Evolutionary conservation across 2,888 invertebrate genomes (phyloP), one percentile per base, ranked within the genome.

Genomic region (Exephanes ischioxanthus): DNA sequence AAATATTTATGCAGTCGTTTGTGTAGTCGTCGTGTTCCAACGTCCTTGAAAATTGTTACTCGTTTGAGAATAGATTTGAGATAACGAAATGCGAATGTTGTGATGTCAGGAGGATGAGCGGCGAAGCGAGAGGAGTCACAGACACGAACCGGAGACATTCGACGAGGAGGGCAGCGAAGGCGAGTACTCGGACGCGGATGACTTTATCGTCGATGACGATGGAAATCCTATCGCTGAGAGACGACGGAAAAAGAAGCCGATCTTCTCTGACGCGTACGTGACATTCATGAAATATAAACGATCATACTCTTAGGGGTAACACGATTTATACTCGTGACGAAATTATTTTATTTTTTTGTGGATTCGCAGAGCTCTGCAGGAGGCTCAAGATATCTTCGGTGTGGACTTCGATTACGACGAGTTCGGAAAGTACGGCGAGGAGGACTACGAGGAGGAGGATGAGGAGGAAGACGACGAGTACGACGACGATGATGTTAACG

Each of bases 371-470:
- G 98, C 98, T 0, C 95, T 99, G 22, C 99, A 99, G 96, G 98
- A 99, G 94, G 99, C 99, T 77, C 99, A 99, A 94, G 99, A 99
- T 93, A 99, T 99, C 88, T 99, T 99, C 93, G 99, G 99, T 41
- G 99, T 99, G n/a, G 99, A 99, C 94, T 99, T 99, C 94, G 99
- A 98, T 92, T 98, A 97, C 92, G 98, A 98, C 84, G 98, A 98
- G 89, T 97, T 98, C 94, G 96, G 97, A 77, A 97, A 97, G 91
- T 97, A 97, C 91, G 98, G 97, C 6, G 97, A 98, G 77, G 98
- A 98, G 87, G 97, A 97, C 86, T 97, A 98, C 90, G 97, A 97
- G 72, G 97, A 97, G 45, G 97, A 97, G 2, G 97, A 97, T 11
- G 97, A 97, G 79, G 95, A 97, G 66, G 97, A 97, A 88, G 97